Base-by-base conservation (phyloP, 2,888 invertebrate species). In the Volucella inanis region DNA sequence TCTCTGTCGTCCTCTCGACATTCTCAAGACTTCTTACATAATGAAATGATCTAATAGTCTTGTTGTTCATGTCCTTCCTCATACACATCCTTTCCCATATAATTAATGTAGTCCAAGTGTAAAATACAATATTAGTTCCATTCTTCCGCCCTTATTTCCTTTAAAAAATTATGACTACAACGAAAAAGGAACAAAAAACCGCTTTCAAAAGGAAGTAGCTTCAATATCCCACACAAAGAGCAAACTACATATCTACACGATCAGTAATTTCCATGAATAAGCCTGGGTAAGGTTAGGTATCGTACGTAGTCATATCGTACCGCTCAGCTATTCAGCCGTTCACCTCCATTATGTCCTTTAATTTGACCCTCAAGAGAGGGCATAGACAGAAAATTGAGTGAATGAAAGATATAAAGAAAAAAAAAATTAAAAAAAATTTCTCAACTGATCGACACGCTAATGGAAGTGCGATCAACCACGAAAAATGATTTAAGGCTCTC, bases 401-500 rank as follows among this genome's bases (percentile, higher is more conserved):
- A 38, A n/a, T 11, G 15, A 12, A 38, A 52, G 14, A n/a, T 15
- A 0, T 39, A 43, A 49, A 38, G 65, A 59, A 54, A 47, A 43
- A 47, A 52, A 52, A 14, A n/a, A n/a, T n/a, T n/a, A n/a, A 47
- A 43, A 11, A 45, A 22, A 6, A 52, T 65, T 70, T 15, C 18
- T 71, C 64, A 47, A 75, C 67, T 41, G 59, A 82, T 74, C 61
- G 55, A 41, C 71, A 71, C 64, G 71, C 72, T 81, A 85, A 85
- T 85, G 85, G 81, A 79, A 80, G 81, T 82, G 87, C 87, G 77
- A 83, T 88, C 83, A 86, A 77, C 76, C 87, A 87, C 83, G 87
- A 87, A 88, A 88, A 88, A 87, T 87, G 83, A 86, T 87, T 87
- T 87, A 87, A 87, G 75, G 85, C 87, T 31, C 31, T 85, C 83